A percentile compares a stretch with the other conserved stretches of the same genome.
phyloP scores from a whole-genome alignment of 2,888 invertebrate species.

The Ichneumoninae sp. region DNA sequence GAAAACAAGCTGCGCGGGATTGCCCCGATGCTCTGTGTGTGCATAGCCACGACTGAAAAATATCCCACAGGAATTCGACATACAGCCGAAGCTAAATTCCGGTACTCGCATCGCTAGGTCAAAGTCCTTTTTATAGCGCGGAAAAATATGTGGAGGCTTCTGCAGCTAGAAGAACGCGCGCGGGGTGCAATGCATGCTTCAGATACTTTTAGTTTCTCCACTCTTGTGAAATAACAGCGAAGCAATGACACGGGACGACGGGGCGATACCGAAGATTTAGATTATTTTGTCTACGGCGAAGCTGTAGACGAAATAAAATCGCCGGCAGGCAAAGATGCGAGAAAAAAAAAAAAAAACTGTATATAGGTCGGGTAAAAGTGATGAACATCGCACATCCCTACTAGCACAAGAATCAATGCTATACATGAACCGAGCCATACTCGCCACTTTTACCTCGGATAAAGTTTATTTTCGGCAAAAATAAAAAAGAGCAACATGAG shows the following conservation, averaged over 20 bases:
- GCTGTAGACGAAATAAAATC: neutral
- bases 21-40: neutral
- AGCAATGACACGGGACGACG: neutral
- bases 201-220: neutral
- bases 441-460: no score
- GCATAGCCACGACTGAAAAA: conserved; percentile 33
- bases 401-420: no score
- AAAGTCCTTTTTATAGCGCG: conserved; percentile 1
- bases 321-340: neutral
- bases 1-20: conserved; percentile 25
- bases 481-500: neutral
- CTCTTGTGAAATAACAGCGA: neutral
- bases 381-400: no score
- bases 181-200: neutral
- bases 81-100: conserved; percentile 30
- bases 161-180: neutral
- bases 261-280: neutral
- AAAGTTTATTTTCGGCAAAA: neutral
- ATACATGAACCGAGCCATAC: no score
- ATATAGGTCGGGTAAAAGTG: neutral
- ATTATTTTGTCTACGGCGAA: neutral
- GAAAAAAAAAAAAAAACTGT: neutral
- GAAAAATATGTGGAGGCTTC: neutral
- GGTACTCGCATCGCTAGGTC: neutral
- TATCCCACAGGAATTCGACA: conserved; percentile 31